Evolutionary conservation across 1,140 invertebrate genomes (phyloP), one percentile per base, ranked within the genome.

Genomic region (Calliphora vicina): DNA sequence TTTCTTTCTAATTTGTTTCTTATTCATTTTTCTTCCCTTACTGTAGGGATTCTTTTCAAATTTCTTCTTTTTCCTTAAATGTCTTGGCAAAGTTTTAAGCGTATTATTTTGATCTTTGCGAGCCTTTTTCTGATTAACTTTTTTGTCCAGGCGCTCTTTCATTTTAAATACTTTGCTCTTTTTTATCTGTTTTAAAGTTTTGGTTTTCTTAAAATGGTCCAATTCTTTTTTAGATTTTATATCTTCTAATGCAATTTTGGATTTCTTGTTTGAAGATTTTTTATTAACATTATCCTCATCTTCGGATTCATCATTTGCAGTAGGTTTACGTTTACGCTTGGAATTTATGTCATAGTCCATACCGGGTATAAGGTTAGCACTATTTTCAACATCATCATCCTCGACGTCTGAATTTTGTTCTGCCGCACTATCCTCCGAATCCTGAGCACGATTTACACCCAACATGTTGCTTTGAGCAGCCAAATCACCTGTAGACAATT

Each of bases 161-260:
- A 92, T 92, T 91, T 95, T 93, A 88, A 95, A 96, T 4, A 92
- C 92, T 92, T 95, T 95, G 87, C 94, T 96, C 83, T 94, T 94
- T 86, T 95, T 92, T 10, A 95, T 91, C 87, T 93, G 93, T 84
- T 94, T 94, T 8, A 93, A 92, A 0, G 94, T 93, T 87, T 94
- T 92, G 81, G 93, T 93, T 85, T 94, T 95, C 45, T 95, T 91
- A 84, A 93, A 90, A 86, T 91, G 93, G 84, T 95, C 94, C 2
- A 95, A 88, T 84, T 95, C 93, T 86, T 94, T 94, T 92, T 89
- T 93, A 90, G 84, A 93, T 86, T 92, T 91, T 74, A 93, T 42
- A 35, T 82, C 84, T 82, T 82, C 23, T 76, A 82, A 83, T 27
- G 84, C 82, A n/a, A 73, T 83, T 84, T 74, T 78, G 10, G 74